Percentiles rank a stretch among this genome's conserved stretches.
phyloP scores from a whole-genome alignment of 2,888 invertebrate species.

The Lithophane ornitopus region DNA sequence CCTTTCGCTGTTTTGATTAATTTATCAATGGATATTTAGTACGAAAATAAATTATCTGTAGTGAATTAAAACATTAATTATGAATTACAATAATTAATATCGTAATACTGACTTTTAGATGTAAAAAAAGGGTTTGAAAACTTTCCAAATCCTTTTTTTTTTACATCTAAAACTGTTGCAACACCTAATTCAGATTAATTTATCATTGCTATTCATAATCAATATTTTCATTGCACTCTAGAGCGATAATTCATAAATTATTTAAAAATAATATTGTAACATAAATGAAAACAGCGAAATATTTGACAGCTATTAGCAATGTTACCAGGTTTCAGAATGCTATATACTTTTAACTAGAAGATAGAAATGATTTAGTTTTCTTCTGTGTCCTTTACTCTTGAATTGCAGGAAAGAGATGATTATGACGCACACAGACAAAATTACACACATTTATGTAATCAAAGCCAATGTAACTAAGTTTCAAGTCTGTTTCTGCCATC shows the following conservation, averaged over 20 bases:
- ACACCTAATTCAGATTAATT: no score
- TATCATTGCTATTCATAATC: neutral
- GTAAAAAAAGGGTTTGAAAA: no score
- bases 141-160: no score
- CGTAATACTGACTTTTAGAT: no score
- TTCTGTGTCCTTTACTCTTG: neutral
- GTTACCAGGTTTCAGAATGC: neutral
- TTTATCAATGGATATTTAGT: neutral
- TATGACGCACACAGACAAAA: neutral
- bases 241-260: neutral
- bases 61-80: no score
- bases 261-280: neutral
- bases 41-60: neutral
- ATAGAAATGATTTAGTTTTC: neutral
- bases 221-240: neutral
- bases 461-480: conserved; percentile 3
- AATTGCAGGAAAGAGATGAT: neutral
- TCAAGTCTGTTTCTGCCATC: neutral
- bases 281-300: neutral
- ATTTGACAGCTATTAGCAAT: neutral
- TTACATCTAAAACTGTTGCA: no score
- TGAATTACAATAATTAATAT: no score
- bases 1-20: neutral
- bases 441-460: neutral
- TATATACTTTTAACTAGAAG: neutral